These are phyloP conservation scores for Xestoiulus laeticollis DNA, from an alignment of 2,888 invertebrate species.

Conservation along the genomic window DNA sequence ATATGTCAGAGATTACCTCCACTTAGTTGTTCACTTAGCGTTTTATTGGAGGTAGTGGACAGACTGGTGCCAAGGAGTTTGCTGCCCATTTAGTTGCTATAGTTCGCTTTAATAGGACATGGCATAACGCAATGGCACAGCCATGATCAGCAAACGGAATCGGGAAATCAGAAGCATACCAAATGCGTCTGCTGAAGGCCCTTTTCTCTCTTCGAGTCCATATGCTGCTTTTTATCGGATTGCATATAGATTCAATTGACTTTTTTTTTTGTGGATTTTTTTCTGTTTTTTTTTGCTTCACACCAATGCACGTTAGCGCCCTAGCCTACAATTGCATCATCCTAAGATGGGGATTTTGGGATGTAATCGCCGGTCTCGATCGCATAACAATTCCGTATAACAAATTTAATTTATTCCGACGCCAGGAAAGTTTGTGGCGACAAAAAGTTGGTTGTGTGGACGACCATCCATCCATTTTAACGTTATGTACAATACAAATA, in stretches of 20 bases:
- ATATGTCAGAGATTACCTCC: slow-evolving; percentile 51
- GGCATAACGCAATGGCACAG: neutral
- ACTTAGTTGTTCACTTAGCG: slow-evolving; percentile 49
- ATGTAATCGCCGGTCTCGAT: slow-evolving; percentile 19
- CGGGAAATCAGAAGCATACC: slow-evolving; percentile 13
- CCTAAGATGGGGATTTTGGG: neutral
- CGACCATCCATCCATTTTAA: neutral
- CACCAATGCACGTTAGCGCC: neutral
- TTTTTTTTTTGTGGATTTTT: neutral
- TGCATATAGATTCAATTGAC: neutral
- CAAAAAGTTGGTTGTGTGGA: neutral
- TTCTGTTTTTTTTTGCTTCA: neutral
- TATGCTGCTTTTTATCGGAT: neutral
- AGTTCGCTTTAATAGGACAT: slow-evolving; percentile 4
- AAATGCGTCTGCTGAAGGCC: neutral
- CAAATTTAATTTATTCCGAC: neutral
- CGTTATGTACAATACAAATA: neutral
- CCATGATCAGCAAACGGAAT: slow-evolving; percentile 29
- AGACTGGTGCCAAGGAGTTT: slow-evolving; percentile 49
- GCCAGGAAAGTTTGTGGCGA: neutral
- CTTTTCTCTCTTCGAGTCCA: neutral
- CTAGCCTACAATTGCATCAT: neutral
- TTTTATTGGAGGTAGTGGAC: slow-evolving; percentile 48
- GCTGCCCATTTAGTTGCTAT: neutral
- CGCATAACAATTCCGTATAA: slow-evolving; percentile 1